Evolutionary conservation across 2,797 vertebrate species (phyloP).

Genomic region (Rhinella marina): DNA sequence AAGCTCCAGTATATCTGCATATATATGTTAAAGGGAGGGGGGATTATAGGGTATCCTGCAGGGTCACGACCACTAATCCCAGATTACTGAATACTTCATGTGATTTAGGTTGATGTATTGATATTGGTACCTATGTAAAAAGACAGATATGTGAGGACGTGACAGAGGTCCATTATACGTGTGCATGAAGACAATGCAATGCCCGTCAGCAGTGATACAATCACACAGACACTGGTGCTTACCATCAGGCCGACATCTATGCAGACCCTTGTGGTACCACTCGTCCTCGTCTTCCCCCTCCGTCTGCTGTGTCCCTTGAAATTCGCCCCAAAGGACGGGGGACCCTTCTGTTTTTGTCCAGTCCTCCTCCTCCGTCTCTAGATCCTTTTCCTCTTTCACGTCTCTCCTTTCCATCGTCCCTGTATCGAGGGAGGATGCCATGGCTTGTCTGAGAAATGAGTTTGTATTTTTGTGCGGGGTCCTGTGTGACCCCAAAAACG

Average conservation of each 20-base stretch:
- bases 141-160: neutral
- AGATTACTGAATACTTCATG: slow-evolving; percentile 6
- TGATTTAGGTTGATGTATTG: neutral
- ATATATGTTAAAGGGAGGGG: neutral
- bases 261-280: slow-evolving; percentile 26
- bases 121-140: neutral
- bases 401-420: neutral
- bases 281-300: neutral
- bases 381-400: neutral
- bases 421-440: neutral
- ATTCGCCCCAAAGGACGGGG: slow-evolving; percentile 52
- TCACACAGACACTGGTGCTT: slow-evolving; percentile 15
- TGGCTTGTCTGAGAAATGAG: neutral
- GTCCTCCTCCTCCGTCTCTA: neutral
- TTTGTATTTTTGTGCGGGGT: slow-evolving; percentile 14
- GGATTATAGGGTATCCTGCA: slow-evolving; percentile 23
- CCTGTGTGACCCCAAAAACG: slow-evolving; percentile 26
- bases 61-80: slow-evolving; percentile 3
- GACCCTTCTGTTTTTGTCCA: neutral
- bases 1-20: neutral
- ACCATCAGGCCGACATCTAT: slow-evolving; percentile 38
- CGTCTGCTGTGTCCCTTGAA: slow-evolving; percentile 37
- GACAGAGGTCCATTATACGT: neutral
- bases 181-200: neutral
- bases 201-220: neutral